Base-by-base conservation (phyloP, 1,140 invertebrate genomes). In the Rhyzopertha dominica region DNA sequence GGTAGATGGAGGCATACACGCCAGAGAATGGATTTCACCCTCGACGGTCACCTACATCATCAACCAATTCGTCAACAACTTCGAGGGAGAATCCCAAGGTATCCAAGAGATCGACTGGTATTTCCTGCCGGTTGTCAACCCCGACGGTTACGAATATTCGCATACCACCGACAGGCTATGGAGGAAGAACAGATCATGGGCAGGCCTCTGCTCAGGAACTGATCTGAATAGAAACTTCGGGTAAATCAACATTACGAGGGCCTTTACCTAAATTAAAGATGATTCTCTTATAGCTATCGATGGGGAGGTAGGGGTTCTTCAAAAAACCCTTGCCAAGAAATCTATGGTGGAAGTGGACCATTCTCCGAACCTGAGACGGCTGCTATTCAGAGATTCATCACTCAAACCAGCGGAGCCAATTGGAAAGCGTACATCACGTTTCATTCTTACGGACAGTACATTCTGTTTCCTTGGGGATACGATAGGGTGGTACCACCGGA, bases 281-380 rank as follows among this genome's bases (percentile, higher is more conserved):
- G n/a, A 12, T 30, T 20, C 14, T 35, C 40, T 63, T 62, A 10
- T 41, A 79, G 76, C 43, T 82, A 85, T 56, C 79, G 84, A 42
- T 92, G 87, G 88, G 84, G 83, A 20, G 76, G 78, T 18, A 76
- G 79, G 53, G 90, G 90, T 2, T 78, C 88, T 9, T 91, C 87
- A n/a, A 79, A 73, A n/a, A 84, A 90, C 68, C 87, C 87, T 0
- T 98, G 95, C 65, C 81, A 82, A 16, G 88, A 95, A 49, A 91
- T 84, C 1, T 98, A 87, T 65, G 80, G 85, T n/a, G 95, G 95
- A n/a, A 73, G 78, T 0, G 67, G 72, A 4, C 77, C 92, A 0
- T 96, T 96, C 66, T 95, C 91, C 0, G 95, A 98, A 71, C 86
- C 88, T 0, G 95, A 98, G 70, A 90, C 89, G 3, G 74, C 72